Base-by-base conservation (phyloP, 2,888 invertebrate genomes). In the Dyspetes luteomarginatus region DNA sequence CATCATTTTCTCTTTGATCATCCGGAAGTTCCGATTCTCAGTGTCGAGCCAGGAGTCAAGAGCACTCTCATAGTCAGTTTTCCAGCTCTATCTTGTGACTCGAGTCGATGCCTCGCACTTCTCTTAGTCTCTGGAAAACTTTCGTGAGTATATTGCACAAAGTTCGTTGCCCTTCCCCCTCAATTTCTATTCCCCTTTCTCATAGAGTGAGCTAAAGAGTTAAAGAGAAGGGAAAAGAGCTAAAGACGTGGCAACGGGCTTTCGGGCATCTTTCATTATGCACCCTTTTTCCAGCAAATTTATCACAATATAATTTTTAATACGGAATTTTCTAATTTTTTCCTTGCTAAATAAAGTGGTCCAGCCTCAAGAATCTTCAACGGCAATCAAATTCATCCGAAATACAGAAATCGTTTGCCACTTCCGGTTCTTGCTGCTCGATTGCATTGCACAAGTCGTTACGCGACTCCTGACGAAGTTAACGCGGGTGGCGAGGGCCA, bases 1-100 rank as follows among this genome's bases (percentile, higher is more conserved):
- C 91, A 93, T 55, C 94, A 94, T 87, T 94, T 94, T 81, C 90
- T 93, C 75, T 94, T 94, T 84, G 94, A 94, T 84, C 94, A 94
- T 86, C 92, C 93, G 0, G 93, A 93, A 87, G 89, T 93, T 0
- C 92, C 93, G 22, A 88, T 91, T 7, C 78, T 91, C 12, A 88
- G 86, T 50, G 87, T 91, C 28, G 90, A 90, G n/a, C 90, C 91
- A 0, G 90, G 87, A 4, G 85, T 85, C 3, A 89, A 89, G 43
- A 90, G 89, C 60, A 91, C 91, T 0, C 85, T 91, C 2, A 86
- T 91, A 3, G 85, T 91, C 36, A 88, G 89, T 43, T 90, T 88
- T 19, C 86, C 85, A 1, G 88, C 88, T 4, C 84, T 91, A 1
- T 81, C 86, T 2, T 86, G 87, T 58, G 85, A 90, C 52, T 88